Percentiles rank a stretch among this genome's conserved stretches.
phyloP scores from a whole-genome alignment of 2,888 invertebrate genomes.

The Glyphotaelius pellucidus region DNA sequence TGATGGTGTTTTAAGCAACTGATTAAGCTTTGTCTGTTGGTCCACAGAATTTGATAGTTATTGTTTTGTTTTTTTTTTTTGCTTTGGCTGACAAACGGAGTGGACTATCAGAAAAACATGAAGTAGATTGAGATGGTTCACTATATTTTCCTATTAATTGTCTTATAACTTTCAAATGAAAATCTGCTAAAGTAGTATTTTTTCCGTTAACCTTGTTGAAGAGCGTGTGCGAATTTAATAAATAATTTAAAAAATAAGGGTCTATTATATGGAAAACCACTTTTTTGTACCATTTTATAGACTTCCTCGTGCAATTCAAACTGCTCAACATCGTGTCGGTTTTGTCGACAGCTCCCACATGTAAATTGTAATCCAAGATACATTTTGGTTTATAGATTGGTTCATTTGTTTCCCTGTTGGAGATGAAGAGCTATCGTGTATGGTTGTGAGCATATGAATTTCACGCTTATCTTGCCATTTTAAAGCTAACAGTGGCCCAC shows the following conservation, averaged over 20 bases:
- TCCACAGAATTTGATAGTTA: no score
- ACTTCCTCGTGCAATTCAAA: slow-evolving; percentile 68
- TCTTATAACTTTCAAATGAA: no score
- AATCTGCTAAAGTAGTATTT: no score
- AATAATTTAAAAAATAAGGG: no score
- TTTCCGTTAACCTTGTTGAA: no score
- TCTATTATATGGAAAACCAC: slow-evolving; percentile 68
- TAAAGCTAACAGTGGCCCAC: not conserved
- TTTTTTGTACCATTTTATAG: slow-evolving; percentile 65
- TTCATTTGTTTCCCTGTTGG: slow-evolving; percentile 49
- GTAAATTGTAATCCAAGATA: slow-evolving; percentile 68
- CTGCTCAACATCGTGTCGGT: slow-evolving; percentile 68
- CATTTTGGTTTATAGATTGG: slow-evolving; percentile 66
- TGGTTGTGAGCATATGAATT: not conserved
- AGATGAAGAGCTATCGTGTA: slow-evolving; percentile 59
- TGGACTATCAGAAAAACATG: no score
- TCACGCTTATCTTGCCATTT: not conserved
- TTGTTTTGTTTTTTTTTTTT: no score
- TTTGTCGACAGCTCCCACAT: slow-evolving; percentile 69
- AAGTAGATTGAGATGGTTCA: no score
- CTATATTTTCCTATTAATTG: no score
- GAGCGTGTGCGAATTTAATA: slow-evolving; percentile 22
- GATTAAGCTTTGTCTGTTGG: no score
- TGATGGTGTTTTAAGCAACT: no score
- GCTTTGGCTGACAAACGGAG: no score